Evolutionary conservation across 2,113 vertebrate genomes (phyloP).

Genomic region (Zosterops lateralis): DNA sequence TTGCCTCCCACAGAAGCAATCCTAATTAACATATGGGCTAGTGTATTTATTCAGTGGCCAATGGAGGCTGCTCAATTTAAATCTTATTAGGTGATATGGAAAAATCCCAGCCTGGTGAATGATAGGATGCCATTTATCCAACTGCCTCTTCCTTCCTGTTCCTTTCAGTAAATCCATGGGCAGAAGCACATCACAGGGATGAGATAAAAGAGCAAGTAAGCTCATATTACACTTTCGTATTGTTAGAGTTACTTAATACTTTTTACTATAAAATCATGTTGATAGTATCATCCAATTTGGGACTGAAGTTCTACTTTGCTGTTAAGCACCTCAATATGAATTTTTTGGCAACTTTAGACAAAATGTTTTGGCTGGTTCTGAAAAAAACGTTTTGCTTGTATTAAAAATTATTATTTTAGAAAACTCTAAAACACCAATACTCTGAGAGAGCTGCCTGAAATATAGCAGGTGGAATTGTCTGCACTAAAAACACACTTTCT

Average conservation of each 20-base stretch:
- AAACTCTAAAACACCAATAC: neutral
- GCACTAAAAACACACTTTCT: neutral
- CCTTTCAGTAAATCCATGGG: neutral
- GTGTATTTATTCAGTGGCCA: neutral
- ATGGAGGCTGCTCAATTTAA: neutral
- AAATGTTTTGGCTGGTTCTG: neutral
- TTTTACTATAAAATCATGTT: neutral
- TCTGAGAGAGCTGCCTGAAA: neutral
- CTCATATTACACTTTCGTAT: neutral
- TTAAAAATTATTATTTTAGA: neutral
- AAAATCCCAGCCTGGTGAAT: neutral
- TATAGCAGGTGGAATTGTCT: neutral
- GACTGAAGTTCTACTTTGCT: neutral
- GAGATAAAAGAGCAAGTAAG: neutral
- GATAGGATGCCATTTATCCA: neutral
- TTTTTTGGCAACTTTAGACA: neutral
- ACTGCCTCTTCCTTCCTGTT: neutral
- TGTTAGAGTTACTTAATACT: neutral
- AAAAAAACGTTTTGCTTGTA: neutral
- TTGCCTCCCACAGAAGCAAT: neutral
- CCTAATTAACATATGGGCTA: neutral
- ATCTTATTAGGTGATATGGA: rapidly evolving
- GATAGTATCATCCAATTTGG: neutral
- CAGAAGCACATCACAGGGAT: neutral
- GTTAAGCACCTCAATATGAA: neutral